Evolutionary conservation across 1,140 invertebrate species (phyloP).

Genomic region (Drosophila nigromelanica): DNA sequence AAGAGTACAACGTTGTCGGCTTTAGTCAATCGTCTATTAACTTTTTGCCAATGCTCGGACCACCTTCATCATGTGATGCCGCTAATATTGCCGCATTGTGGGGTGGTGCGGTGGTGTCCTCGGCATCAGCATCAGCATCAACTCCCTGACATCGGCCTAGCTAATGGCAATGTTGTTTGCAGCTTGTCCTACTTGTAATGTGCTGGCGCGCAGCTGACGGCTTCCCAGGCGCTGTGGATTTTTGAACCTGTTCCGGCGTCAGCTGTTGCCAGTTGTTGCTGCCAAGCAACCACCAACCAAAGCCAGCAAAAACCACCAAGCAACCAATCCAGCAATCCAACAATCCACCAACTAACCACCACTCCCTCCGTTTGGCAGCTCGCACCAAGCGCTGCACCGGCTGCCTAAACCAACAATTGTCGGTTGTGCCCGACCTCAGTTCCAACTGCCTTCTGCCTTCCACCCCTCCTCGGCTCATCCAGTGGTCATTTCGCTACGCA

Average conservation of each 20-base stretch:
- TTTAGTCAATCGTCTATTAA: slow-evolving; percentile 81
- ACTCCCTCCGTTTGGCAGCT: slow-evolving; percentile 17
- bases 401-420: slow-evolving; percentile 83
- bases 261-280: slow-evolving; percentile 63
- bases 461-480: slow-evolving; percentile 1
- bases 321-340: slow-evolving; percentile 46
- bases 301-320: slow-evolving; percentile 41
- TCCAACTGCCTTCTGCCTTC: neutral
- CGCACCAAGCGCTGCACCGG: slow-evolving; percentile 71
- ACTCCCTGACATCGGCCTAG: slow-evolving; percentile 31
- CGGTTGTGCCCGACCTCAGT: slow-evolving; percentile 36
- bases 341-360: slow-evolving; percentile 50
- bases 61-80: slow-evolving; percentile 57
- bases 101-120: neutral
- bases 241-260: slow-evolving; percentile 69
- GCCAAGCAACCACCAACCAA: slow-evolving; percentile 40
- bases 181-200: slow-evolving; percentile 83
- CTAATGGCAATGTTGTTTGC: slow-evolving; percentile 78
- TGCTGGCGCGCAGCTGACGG: slow-evolving; percentile 78
- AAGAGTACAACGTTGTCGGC: slow-evolving; percentile 54
- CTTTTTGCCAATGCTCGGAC: slow-evolving; percentile 62
- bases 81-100: slow-evolving; percentile 58
- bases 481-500: slow-evolving; percentile 62
- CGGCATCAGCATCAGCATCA: neutral
- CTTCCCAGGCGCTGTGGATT: slow-evolving; percentile 72